Evolutionary conservation across 2,113 vertebrate genomes (phyloP).

Genomic region (Nothobranchius kuhntae): DNA sequence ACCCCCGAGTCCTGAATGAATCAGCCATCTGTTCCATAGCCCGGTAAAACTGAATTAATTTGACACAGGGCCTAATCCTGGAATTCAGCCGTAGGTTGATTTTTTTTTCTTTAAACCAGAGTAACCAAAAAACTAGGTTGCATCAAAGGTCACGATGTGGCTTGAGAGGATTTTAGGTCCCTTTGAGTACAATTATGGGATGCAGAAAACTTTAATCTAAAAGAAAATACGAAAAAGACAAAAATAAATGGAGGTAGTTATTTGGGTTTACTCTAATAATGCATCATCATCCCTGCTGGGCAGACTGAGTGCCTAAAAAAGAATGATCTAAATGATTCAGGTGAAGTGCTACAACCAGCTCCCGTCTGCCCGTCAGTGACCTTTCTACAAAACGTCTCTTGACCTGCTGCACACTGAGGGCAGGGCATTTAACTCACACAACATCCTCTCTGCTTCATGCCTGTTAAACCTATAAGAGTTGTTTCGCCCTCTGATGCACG

Average conservation of each 20-base stretch:
- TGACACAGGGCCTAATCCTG: slow-evolving; percentile 69
- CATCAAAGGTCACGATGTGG: too few species aligned
- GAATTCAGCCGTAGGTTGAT: slow-evolving; percentile 63
- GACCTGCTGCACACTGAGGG: slow-evolving; percentile 41
- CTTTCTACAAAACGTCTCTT: slow-evolving; percentile 39
- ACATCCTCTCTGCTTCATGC: slow-evolving; percentile 56
- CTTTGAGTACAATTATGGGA: neutral
- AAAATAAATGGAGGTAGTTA: slow-evolving; percentile 51
- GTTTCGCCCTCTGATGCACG: slow-evolving; percentile 59
- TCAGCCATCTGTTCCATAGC: slow-evolving; percentile 73
- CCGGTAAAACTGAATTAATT: slow-evolving; percentile 76
- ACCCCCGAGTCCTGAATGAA: slow-evolving; percentile 71
- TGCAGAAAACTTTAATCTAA: neutral
- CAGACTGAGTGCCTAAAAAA: slow-evolving; percentile 8
- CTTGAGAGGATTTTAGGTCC: too few species aligned
- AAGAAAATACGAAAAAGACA: neutral
- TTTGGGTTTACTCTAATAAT: slow-evolving; percentile 62
- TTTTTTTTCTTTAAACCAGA: slow-evolving; percentile 26
- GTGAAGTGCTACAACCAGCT: slow-evolving; percentile 14
- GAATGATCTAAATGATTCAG: slow-evolving; percentile 18
- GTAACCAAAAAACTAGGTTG: neutral
- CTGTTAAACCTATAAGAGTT: slow-evolving; percentile 68
- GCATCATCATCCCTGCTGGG: slow-evolving; percentile 66
- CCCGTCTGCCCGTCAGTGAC: slow-evolving; percentile 19
- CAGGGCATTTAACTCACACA: slow-evolving; percentile 34